phyloP scores from a whole-genome alignment of 1,140 invertebrate genomes.

The Tribolium castaneum region DNA sequence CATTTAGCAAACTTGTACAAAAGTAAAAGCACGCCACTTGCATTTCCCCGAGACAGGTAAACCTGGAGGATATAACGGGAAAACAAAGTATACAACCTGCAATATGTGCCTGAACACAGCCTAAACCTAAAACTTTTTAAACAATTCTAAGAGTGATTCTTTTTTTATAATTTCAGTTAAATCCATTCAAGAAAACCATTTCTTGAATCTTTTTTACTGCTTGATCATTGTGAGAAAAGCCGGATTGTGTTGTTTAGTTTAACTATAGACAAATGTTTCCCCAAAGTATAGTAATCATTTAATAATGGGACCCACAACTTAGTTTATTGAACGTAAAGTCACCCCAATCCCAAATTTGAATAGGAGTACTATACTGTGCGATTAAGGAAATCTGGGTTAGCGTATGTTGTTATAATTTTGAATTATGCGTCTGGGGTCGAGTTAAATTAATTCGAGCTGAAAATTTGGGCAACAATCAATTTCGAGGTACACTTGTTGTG shows the following conservation, averaged over 20 bases:
- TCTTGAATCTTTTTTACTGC: too few species aligned
- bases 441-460: neutral
- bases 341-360: neutral
- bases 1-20: conserved; percentile 1
- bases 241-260: too few species aligned
- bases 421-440: neutral
- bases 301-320: neutral
- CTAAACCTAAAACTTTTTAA: too few species aligned
- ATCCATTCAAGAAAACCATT: too few species aligned
- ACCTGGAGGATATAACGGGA: neutral
- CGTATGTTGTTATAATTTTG: neutral
- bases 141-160: too few species aligned
- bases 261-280: neutral
- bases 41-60: neutral
- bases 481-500: neutral
- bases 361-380: neutral
- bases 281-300: neutral
- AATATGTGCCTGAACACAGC: neutral
- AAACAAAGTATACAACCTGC: neutral
- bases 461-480: too few species aligned
- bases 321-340: neutral
- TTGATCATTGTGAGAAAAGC: too few species aligned
- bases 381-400: neutral
- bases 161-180: too few species aligned
- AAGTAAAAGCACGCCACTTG: neutral